Base-by-base conservation (phyloP, 2,888 invertebrate genomes). In the Stictocephala bisonia region DNA sequence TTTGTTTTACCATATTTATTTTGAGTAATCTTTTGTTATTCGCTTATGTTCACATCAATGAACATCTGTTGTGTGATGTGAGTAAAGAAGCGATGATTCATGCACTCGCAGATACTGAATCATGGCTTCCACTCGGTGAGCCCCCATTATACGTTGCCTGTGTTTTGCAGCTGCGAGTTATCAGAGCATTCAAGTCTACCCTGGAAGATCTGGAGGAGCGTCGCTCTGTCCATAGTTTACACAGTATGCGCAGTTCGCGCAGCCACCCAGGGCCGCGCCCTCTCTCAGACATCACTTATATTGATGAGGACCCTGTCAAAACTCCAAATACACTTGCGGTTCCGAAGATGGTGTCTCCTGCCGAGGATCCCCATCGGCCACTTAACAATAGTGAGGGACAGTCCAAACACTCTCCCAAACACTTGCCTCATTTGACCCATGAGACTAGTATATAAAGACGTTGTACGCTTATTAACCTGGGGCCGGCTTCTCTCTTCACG, bases 181-280 rank as follows among this genome's bases (percentile, higher is more conserved):
- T 99, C 89, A 95, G 97, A 90, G 99, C 99, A 86, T 99, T 99
- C 95, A 97, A 95, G 90, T 97, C 97, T 84, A 97, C 94, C 85
- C 90, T 99, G 90, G 99, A 99, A 91, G 99, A 99, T 89, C 89
- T 99, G 89, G 98, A 96, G 89, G 99, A 99, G 88, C 93, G 97
- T 83, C 95, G 98, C 86, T 97, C 97, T 86, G 93, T 97, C 87
- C 97, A 97, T 91, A 96, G 96, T 90, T 92, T 95, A 86, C 95
- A 95, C 87, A 93, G 92, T 88, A 90, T 93, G 84, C 89, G 90
- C 86, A 90, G 89, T 85, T 90, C 90, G 84, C 92, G 91, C 85
- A 90, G 90, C 86, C 77, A 79, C 75, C 72, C 78, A 67, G 78
- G 78, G 68, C 78, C 76, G 79, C 88, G 91, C 83, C 91, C 91